Conservation (phyloP, 2,888 invertebrate species). For the Erannis defoliaria region DNA sequence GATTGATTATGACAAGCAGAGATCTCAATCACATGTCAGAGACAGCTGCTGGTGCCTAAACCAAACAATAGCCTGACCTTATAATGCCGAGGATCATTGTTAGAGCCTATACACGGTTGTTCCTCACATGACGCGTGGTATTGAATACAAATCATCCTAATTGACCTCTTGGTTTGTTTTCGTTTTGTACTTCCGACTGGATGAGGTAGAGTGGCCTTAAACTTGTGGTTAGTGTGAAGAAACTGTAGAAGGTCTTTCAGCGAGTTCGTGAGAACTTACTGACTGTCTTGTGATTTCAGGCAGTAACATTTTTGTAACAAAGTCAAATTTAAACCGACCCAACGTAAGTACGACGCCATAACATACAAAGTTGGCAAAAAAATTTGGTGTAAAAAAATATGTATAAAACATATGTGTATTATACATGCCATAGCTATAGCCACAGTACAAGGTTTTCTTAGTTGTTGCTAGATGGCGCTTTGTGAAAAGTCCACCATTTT, state of each 20-base stretch:
- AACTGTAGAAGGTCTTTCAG: constrained; percentile 19
- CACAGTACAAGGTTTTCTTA: too few species aligned
- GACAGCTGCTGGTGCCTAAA: constrained; percentile 48
- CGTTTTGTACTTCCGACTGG: constrained; percentile 39
- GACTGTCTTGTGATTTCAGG: background rate
- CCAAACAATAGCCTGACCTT: constrained; percentile 69
- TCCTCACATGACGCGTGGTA: constrained; percentile 16
- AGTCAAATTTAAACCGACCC: too few species aligned
- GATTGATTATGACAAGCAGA: constrained; percentile 3
- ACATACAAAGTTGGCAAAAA: too few species aligned
- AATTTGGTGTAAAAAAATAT: too few species aligned
- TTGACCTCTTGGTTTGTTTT: constrained; percentile 41
- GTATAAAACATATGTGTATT: too few species aligned
- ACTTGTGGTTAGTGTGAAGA: constrained; percentile 26
- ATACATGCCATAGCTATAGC: too few species aligned
- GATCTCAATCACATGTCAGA: constrained; percentile 11
- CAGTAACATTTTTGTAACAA: too few species aligned
- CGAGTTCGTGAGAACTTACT: background rate
- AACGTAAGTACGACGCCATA: too few species aligned
- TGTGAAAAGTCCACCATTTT: too few species aligned
- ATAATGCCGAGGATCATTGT: constrained; percentile 53
- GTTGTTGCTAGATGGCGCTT: too few species aligned
- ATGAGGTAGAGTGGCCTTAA: constrained; percentile 19
- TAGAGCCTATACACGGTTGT: constrained; percentile 37
- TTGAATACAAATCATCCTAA: constrained; percentile 33